These are phyloP conservation scores for Aviceda subcristata DNA, from an alignment of 2,113 vertebrate genomes.

Conservation along the genomic window DNA sequence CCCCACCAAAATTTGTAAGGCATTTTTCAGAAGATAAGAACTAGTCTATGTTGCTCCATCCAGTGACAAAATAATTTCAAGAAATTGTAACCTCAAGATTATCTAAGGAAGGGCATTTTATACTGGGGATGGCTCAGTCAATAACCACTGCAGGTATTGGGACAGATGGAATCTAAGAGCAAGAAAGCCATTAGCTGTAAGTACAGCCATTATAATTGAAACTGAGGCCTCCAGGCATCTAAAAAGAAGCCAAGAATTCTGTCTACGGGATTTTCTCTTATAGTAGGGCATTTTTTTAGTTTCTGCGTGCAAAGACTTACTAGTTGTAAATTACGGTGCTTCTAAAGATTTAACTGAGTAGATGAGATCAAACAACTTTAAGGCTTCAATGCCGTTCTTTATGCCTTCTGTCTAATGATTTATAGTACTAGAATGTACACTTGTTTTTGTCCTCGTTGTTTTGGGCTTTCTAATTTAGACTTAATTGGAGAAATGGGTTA, in stretches of 20 bases:
- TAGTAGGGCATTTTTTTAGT: background rate
- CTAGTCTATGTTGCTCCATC: background rate
- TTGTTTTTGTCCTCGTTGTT: background rate
- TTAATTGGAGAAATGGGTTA: background rate
- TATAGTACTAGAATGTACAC: background rate
- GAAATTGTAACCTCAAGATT: background rate
- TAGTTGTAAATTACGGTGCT: background rate
- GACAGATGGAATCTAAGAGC: conserved; percentile 26
- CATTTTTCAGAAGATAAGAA: background rate
- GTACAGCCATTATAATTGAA: background rate
- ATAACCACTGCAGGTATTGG: background rate
- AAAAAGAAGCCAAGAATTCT: background rate
- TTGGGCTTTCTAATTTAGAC: background rate
- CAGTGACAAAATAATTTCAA: background rate
- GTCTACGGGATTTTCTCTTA: background rate
- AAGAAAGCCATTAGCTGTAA: background rate
- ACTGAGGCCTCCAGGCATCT: background rate
- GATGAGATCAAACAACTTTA: background rate
- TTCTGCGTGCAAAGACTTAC: background rate
- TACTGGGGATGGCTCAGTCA: background rate
- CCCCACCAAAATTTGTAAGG: rapidly evolving
- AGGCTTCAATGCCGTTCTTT: background rate
- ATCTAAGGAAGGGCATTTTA: background rate
- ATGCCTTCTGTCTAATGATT: background rate
- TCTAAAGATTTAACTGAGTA: background rate